Conservation (phyloP, 2,888 invertebrate species). For the Sarcophaga carnaria region DNA sequence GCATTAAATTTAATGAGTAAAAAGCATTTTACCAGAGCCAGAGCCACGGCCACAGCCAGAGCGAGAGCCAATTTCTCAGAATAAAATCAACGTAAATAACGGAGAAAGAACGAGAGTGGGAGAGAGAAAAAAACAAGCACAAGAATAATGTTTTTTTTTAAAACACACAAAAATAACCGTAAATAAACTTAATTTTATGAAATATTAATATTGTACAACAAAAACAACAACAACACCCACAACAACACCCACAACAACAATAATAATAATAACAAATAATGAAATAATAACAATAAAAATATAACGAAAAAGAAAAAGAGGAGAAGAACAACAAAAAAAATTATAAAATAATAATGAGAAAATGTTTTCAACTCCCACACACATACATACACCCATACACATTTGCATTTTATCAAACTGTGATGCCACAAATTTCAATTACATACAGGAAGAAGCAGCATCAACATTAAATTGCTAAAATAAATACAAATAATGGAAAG, state of each 20-base stretch:
- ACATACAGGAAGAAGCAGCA: conserved; percentile 75
- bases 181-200: conserved; percentile 65
- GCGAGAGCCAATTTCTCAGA: background rate
- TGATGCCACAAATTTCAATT: conserved; percentile 78
- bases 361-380: background rate
- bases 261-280: too few species aligned
- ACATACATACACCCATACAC: background rate
- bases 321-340: background rate
- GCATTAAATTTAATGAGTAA: conserved; percentile 66
- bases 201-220: conserved; percentile 33
- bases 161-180: conserved; percentile 30
- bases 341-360: background rate
- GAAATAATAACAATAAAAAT: too few species aligned
- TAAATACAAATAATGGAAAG: conserved; percentile 67
- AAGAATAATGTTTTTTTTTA: background rate
- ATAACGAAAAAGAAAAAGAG: too few species aligned
- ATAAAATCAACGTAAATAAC: background rate
- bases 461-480: conserved; percentile 66
- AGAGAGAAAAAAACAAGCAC: conserved; percentile 15
- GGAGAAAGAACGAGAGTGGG: conserved; percentile 10
- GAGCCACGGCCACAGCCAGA: background rate
- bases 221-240: too few species aligned
- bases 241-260: too few species aligned
- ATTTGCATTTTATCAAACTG: background rate
- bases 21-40: conserved; percentile 47